A percentile compares a stretch with the other conserved stretches of the same genome.
These are phyloP conservation scores for Xiphydria camelus DNA, from an alignment of 2,888 invertebrate genomes.

Conservation along the genomic window DNA sequence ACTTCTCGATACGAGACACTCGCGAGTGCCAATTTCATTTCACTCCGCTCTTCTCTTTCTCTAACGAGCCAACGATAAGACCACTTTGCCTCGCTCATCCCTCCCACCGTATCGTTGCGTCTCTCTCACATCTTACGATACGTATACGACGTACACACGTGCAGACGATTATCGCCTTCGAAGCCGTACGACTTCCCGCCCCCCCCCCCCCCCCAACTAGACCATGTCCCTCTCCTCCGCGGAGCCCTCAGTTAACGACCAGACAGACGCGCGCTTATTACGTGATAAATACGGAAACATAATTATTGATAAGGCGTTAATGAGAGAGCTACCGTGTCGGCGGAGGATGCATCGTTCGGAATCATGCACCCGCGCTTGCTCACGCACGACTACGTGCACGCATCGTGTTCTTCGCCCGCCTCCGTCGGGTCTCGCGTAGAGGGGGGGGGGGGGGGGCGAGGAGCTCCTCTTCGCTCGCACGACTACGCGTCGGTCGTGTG, in stretches of 20 bases:
- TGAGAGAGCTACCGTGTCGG: slow-evolving; percentile 40
- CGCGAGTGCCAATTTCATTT: no score
- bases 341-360: slow-evolving; percentile 38
- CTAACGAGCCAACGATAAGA: no score
- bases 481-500: no score
- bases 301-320: slow-evolving; percentile 57
- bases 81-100: no score
- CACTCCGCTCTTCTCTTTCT: no score
- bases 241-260: slow-evolving; percentile 40
- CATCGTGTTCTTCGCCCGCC: slow-evolving; percentile 29
- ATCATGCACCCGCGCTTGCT: slow-evolving; percentile 46
- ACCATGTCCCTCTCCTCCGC: slow-evolving; percentile 36
- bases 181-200: no score
- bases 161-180: not conserved
- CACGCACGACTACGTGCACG: slow-evolving; percentile 42
- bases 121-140: no score
- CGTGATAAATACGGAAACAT: slow-evolving; percentile 52
- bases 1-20: no score
- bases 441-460: no score
- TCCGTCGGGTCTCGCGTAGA: no score
- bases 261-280: slow-evolving; percentile 49
- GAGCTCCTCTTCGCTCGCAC: no score
- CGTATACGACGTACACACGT: not conserved
- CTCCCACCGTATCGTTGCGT: no score
- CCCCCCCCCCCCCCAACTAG: slow-evolving; percentile 36